Evolutionary conservation across 1,140 invertebrate genomes (phyloP).

Genomic region (Megathymus violae): DNA sequence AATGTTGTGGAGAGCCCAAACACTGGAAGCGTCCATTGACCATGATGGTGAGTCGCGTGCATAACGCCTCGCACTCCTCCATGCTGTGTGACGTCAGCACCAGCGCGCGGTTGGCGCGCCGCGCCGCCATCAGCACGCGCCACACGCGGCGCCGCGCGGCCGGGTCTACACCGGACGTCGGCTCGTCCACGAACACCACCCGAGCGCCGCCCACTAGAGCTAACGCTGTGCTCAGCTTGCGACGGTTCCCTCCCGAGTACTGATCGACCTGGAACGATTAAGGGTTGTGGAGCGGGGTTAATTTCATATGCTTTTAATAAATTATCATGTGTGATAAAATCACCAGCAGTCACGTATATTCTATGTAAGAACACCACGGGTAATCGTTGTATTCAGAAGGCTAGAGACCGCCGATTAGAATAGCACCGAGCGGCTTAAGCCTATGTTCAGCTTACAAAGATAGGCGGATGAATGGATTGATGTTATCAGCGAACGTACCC

Average conservation of each 20-base stretch:
- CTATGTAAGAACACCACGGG: too few relatives aligned
- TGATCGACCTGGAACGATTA: constrained; percentile 78
- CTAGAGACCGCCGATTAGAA: too few relatives aligned
- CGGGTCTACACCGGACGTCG: constrained; percentile 93
- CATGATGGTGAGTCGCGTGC: constrained; percentile 94
- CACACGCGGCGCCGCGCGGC: constrained; percentile 92
- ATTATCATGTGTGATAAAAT: too few relatives aligned
- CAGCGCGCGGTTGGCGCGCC: constrained; percentile 86
- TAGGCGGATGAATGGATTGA: too few relatives aligned
- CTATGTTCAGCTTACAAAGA: too few relatives aligned
- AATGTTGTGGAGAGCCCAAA: constrained; percentile 88
- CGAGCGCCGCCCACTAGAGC: constrained; percentile 94
- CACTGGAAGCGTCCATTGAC: constrained; percentile 92
- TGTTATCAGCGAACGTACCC: too few relatives aligned
- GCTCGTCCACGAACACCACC: constrained; percentile 94
- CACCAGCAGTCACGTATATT: too few relatives aligned
- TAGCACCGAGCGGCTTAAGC: too few relatives aligned
- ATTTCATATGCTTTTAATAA: too few relatives aligned
- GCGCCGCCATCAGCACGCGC: constrained; percentile 86
- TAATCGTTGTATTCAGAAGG: too few relatives aligned
- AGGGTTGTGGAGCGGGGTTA: too few relatives aligned
- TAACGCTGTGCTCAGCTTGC: constrained; percentile 97
- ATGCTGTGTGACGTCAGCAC: constrained; percentile 93
- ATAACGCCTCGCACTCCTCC: constrained; percentile 95
- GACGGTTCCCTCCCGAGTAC: constrained; percentile 96